These are phyloP conservation scores for Holothuria glaberrima DNA, from an alignment of 35 echinoderm and acorn worm genomes.

Conservation along the genomic window DNA sequence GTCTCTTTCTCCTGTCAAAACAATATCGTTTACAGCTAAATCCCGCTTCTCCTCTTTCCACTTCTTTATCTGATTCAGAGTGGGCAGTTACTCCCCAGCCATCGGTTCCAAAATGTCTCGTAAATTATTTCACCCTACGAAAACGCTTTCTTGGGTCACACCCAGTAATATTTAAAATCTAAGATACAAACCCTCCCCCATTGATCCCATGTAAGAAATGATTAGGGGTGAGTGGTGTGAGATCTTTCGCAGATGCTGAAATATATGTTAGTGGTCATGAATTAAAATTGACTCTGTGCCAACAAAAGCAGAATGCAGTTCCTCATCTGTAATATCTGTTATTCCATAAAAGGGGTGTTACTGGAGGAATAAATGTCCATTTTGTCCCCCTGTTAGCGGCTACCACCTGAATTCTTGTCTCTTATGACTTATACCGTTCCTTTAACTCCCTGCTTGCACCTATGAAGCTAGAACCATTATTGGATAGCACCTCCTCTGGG, in stretches of 20 bases:
- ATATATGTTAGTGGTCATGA: constrained; percentile 14
- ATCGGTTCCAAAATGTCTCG: constrained; percentile 5
- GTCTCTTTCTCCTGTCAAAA: neutral
- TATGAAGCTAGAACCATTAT: constrained; percentile 63
- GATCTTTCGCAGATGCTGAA: neutral
- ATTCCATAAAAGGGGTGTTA: neutral
- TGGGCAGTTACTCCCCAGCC: constrained; percentile 5
- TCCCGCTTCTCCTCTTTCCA: neutral
- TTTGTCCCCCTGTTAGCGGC: neutral
- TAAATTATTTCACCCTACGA: constrained; percentile 11
- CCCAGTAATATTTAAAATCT: neutral
- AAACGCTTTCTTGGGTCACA: constrained; percentile 18
- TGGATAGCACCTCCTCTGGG: constrained; percentile 39
- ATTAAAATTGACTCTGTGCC: constrained; percentile 1
- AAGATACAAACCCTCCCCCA: neutral
- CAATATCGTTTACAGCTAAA: neutral
- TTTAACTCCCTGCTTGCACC: constrained; percentile 62
- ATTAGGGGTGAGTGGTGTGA: constrained; percentile 31
- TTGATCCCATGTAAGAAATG: neutral
- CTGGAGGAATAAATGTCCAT: neutral
- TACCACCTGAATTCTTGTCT: neutral
- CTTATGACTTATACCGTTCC: neutral
- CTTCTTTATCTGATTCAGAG: constrained; percentile 20
- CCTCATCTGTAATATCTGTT: neutral
- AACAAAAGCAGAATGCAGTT: neutral